Percentiles rank a stretch among this genome's conserved stretches.
These are phyloP conservation scores for Ciconia boyciana DNA, from an alignment of 2,113 vertebrate species.

Conservation along the genomic window DNA sequence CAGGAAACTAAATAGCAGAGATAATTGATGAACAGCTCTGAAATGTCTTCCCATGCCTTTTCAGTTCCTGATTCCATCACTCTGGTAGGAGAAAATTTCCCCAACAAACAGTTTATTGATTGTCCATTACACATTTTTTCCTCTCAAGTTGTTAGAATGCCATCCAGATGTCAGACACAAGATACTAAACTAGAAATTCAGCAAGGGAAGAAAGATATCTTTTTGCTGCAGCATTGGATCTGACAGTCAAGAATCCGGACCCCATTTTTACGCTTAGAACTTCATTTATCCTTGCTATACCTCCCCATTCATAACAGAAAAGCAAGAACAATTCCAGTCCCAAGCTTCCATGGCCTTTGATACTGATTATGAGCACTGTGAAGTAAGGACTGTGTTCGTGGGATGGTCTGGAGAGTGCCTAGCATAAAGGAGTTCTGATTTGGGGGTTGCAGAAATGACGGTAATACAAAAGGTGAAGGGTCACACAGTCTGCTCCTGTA, in stretches of 20 bases:
- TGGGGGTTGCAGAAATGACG: neutral
- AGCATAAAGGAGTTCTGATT: neutral
- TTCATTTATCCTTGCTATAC: neutral
- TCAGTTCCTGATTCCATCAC: neutral
- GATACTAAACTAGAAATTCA: neutral
- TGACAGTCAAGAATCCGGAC: neutral
- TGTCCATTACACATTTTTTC: neutral
- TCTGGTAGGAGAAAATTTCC: neutral
- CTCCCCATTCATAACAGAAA: neutral
- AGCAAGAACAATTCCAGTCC: neutral
- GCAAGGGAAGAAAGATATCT: neutral
- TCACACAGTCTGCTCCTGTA: neutral
- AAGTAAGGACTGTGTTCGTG: accelerated
- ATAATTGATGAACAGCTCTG: slow-evolving; percentile 29
- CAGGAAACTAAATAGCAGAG: neutral
- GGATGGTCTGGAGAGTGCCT: neutral
- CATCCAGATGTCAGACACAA: neutral
- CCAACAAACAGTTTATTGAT: slow-evolving; percentile 16
- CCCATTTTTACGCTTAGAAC: neutral
- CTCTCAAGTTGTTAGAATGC: neutral
- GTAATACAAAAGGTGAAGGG: neutral
- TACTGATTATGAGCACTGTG: neutral
- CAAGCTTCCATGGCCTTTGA: neutral
- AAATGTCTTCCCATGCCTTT: neutral
- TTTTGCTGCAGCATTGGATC: neutral